Percentiles rank a stretch among this genome's conserved stretches.
phyloP scores from a whole-genome alignment of 1,140 invertebrate species.

The Philaenus spumarius region DNA sequence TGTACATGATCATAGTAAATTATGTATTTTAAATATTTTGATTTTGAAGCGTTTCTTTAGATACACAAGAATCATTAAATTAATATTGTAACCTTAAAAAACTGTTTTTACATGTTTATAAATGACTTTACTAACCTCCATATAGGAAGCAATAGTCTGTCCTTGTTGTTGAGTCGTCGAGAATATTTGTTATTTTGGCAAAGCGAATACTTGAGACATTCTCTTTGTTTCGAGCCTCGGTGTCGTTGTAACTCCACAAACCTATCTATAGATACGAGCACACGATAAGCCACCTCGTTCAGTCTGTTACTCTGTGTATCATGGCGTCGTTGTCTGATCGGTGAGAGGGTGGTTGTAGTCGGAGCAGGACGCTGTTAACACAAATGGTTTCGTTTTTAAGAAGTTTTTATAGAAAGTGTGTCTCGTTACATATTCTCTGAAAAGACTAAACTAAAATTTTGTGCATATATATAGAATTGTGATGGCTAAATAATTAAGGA shows the following conservation, averaged over 20 bases:
- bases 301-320: constrained; percentile 29
- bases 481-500: too few relatives aligned
- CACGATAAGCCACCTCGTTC: constrained; percentile 48
- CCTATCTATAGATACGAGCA: constrained; percentile 48
- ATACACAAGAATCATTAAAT: too few relatives aligned
- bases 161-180: constrained; percentile 41
- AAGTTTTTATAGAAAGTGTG: too few relatives aligned
- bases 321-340: not conserved
- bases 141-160: constrained; percentile 56
- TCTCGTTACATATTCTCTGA: too few relatives aligned
- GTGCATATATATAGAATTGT: too few relatives aligned
- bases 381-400: too few relatives aligned
- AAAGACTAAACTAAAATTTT: too few relatives aligned
- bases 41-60: too few relatives aligned
- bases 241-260: constrained; percentile 22
- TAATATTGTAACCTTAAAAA: too few relatives aligned
- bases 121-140: constrained; percentile 65
- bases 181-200: constrained; percentile 57
- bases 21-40: too few relatives aligned
- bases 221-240: constrained; percentile 41
- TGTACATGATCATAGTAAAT: too few relatives aligned
- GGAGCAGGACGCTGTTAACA: not conserved
- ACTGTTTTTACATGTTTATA: too few relatives aligned
- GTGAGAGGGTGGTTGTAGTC: not conserved
- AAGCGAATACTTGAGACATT: constrained; percentile 51